Conservation (phyloP, 2,888 invertebrate genomes). For the Galerucella calmariensis region DNA sequence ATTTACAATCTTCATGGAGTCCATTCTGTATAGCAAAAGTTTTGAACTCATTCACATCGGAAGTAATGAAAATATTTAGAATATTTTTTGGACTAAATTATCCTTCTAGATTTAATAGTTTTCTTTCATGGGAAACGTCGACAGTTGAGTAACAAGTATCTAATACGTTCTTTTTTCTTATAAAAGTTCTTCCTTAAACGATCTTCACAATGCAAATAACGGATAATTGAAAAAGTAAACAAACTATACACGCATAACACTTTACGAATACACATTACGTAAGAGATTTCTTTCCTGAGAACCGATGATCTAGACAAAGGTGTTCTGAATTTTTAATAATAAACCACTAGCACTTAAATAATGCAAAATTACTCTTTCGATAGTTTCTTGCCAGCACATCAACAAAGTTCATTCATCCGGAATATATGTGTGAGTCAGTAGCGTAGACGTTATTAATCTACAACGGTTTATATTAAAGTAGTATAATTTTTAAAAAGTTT, state of each 20-base stretch:
- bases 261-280: conserved; percentile 7
- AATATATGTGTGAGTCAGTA: conserved; percentile 10
- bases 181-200: not conserved
- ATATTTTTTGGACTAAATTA: too few relatives aligned
- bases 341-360: conserved; percentile 17
- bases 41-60: too few relatives aligned
- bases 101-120: not conserved
- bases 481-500: too few relatives aligned
- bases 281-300: conserved; percentile 22
- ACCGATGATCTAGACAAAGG: conserved; percentile 22
- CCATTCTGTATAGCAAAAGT: too few relatives aligned
- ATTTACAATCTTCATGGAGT: too few relatives aligned
- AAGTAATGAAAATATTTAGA: too few relatives aligned
- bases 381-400: conserved; percentile 32
- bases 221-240: conserved; percentile 6
- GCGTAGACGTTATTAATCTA: not conserved
- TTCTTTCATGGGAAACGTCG: not conserved
- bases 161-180: not conserved
- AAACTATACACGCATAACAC: not conserved
- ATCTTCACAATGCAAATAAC: not conserved
- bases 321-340: conserved; percentile 32
- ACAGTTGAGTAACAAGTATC: not conserved
- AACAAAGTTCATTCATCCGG: conserved; percentile 37
- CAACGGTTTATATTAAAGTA: not conserved
- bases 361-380: conserved; percentile 33